A percentile compares a stretch with the other conserved stretches of the same genome.
Conservation (phyloP, 2,888 invertebrate species). For the Corythucha ciliata region DNA sequence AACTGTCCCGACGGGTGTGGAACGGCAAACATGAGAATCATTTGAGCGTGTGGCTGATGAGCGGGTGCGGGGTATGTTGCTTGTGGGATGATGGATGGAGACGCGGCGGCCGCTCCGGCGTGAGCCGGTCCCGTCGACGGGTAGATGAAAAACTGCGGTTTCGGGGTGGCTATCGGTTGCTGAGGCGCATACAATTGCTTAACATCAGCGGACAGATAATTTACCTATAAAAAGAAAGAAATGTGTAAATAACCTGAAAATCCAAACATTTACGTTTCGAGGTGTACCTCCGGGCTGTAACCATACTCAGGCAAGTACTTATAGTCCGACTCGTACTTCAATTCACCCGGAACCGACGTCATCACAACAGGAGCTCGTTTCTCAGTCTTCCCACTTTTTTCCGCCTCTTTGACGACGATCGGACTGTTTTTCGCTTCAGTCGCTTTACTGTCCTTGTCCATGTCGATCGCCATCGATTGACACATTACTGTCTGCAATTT, state of each 20-base stretch:
- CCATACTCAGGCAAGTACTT: slow-evolving; percentile 4
- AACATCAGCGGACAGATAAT: slow-evolving; percentile 14
- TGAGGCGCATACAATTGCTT: slow-evolving; percentile 15
- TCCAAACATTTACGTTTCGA: too few relatives aligned
- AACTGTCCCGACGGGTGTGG: slow-evolving; percentile 21
- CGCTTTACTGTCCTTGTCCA: slow-evolving; percentile 22
- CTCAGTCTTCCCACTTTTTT: slow-evolving; percentile 13
- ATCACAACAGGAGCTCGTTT: slow-evolving; percentile 21
- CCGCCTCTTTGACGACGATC: slow-evolving; percentile 5
- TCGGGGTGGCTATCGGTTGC: slow-evolving; percentile 19
- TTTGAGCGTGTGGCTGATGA: slow-evolving; percentile 12
- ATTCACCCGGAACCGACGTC: slow-evolving; percentile 19
- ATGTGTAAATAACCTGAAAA: neutral
- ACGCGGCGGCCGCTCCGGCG: neutral
- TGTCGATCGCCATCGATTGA: too few relatives aligned
- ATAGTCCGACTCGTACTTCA: slow-evolving; percentile 15
- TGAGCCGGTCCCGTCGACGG: neutral
- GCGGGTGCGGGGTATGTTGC: neutral
- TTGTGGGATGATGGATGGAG: neutral
- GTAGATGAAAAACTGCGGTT: slow-evolving; percentile 21
- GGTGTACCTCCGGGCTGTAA: neutral
- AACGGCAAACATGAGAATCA: slow-evolving; percentile 22
- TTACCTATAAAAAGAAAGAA: slow-evolving; percentile 8
- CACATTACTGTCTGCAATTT: too few relatives aligned
- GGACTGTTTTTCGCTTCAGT: slow-evolving; percentile 17